Base-by-base conservation (phyloP, 1,140 invertebrate genomes). In the Branchinecta lindahli region DNA sequence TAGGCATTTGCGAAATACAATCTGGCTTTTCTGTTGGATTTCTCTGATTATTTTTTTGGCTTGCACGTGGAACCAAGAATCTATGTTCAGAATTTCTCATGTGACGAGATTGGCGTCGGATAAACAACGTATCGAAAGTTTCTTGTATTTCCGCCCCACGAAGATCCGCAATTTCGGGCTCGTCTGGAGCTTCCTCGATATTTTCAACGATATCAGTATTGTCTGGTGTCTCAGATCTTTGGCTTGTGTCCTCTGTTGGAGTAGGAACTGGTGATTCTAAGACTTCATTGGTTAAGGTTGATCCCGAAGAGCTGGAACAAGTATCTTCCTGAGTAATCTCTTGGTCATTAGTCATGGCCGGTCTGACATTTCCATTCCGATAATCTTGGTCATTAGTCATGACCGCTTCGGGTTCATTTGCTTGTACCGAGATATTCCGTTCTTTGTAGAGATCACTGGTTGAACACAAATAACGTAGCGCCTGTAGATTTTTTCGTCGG, bases 11-110 rank as follows among this genome's bases (percentile, higher is more conserved):
- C 52, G 52, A 15, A 61, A 6, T 20, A 61, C 52, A 61, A 61
- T 61, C 6, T 61, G 52, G 52, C 52, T 61, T 6, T 61, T 61
- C 18, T 12, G 52, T 61, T 61, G 52, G 18, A 61, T 61, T 61
- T 61, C 52, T 61, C 18, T 61, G 12, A 61, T 61, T 6, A 61
- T 61, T 61, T 61, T 61, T 61, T 61, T 61, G 52, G 52, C 52
- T 61, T 61, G 52, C 18, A 15, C 52, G 52, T 3, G 6, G 6
- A 61, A 61, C 2, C 52, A 6, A 61, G 52, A 61, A 61, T 61
- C 52, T 61, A 61, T 61, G 12, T 61, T 61, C 52, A 12, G 52
- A 15, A 61, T 61, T 61, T 61, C 18, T 6, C 52, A 20, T 61
- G 2, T 61, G 2, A 61, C 52, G 52, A 61, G 6, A 61, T 61